Conservation (phyloP, 2,113 vertebrate genomes). For the Calidris pygmaea region DNA sequence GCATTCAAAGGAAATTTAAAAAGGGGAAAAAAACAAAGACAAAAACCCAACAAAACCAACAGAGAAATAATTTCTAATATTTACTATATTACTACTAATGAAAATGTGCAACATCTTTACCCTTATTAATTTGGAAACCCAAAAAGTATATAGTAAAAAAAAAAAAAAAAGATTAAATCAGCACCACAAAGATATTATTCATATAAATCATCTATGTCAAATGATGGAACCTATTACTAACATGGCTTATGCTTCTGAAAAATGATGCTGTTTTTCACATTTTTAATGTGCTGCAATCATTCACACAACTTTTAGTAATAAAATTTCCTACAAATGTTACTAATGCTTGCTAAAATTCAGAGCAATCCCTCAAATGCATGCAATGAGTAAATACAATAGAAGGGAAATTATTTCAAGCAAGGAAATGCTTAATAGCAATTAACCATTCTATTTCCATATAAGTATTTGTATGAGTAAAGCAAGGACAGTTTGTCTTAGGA, state of each 20-base stretch:
- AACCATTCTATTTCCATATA: neutral
- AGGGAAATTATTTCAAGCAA: neutral
- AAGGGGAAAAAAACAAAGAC: too few relatives aligned
- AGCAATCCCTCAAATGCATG: neutral
- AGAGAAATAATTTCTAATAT: neutral
- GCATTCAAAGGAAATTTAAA: neutral
- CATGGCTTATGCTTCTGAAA: neutral
- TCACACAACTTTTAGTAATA: neutral
- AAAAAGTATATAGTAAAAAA: neutral
- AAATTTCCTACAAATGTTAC: neutral
- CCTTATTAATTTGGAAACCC: neutral
- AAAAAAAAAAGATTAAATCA: neutral
- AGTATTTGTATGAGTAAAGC: neutral
- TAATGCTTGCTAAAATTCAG: neutral
- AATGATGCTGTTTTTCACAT: neutral
- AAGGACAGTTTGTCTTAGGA: neutral
- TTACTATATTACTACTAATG: neutral
- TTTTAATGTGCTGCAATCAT: neutral
- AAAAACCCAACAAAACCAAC: neutral
- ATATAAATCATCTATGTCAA: neutral
- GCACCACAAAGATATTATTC: neutral
- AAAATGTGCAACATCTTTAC: neutral
- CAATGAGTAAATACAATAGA: neutral
- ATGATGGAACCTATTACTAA: neutral
- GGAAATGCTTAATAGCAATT: neutral